Percentiles rank a stretch among this genome's conserved stretches.
These are phyloP conservation scores for Leucoraja erinaceus DNA, from an alignment of 2,113 vertebrate genomes.

Conservation along the genomic window DNA sequence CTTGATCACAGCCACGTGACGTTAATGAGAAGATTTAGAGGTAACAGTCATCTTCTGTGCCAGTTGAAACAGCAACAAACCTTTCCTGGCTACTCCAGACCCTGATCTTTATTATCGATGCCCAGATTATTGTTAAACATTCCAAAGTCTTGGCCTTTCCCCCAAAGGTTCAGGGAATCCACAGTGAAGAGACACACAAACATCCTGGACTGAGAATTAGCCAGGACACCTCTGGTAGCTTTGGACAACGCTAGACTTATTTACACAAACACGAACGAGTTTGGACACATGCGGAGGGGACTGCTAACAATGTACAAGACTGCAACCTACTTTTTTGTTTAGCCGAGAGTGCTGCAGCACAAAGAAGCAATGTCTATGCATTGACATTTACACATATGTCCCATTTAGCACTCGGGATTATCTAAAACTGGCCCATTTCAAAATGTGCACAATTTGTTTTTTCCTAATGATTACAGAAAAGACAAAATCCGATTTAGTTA, in stretches of 20 bases:
- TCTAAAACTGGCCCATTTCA: background rate
- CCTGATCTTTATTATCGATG: background rate
- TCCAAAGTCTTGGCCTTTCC: background rate
- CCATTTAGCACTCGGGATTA: background rate
- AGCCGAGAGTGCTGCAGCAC: conserved; percentile 23
- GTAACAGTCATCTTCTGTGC: background rate
- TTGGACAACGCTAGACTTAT: conserved; percentile 32
- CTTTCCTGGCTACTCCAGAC: background rate
- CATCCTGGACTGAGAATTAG: background rate
- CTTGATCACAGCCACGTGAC: too few relatives aligned
- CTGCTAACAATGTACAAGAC: conserved; percentile 33
- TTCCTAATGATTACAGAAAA: conserved; percentile 27
- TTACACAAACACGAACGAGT: conserved; percentile 32
- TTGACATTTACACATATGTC: conserved; percentile 25
- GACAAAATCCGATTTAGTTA: conserved; percentile 31
- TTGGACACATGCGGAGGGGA: conserved; percentile 26
- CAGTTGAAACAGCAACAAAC: background rate
- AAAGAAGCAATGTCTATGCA: conserved; percentile 29
- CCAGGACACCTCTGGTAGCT: conserved; percentile 12
- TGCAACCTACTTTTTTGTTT: conserved; percentile 15
- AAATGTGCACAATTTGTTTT: background rate
- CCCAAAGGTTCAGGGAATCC: too few relatives aligned
- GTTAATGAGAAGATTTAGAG: too few relatives aligned
- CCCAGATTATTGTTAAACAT: conserved; percentile 13
- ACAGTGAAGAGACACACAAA: conserved; percentile 30